Evolutionary conservation across 2,888 invertebrate species (phyloP).

Genomic region (Campopleginae sp.): DNA sequence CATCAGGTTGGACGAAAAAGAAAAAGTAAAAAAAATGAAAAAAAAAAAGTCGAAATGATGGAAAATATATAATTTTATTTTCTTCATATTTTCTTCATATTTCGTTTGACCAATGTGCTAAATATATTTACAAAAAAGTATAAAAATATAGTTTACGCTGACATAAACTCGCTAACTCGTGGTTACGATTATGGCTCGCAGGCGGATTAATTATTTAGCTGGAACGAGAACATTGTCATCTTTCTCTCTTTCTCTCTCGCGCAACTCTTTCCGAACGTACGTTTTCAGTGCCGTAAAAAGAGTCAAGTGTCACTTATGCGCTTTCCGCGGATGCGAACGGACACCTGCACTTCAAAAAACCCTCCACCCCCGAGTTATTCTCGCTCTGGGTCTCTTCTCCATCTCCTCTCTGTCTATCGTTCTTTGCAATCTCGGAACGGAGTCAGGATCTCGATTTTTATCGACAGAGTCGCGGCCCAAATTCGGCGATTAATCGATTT

Average conservation of each 20-base stretch:
- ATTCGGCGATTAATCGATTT: not conserved
- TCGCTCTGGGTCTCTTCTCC: constrained; percentile 1
- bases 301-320: constrained; percentile 79
- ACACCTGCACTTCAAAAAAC: constrained; percentile 61
- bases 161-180: constrained; percentile 81
- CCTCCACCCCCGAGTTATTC: constrained; percentile 1
- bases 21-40: not conserved
- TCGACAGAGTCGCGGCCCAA: not conserved
- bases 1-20: not conserved
- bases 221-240: constrained; percentile 66
- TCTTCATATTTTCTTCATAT: too few species aligned
- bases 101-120: not conserved
- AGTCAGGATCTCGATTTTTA: not conserved
- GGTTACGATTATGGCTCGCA: constrained; percentile 82
- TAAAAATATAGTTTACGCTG: constrained; percentile 47
- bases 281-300: constrained; percentile 81
- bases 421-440: not conserved
- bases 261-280: constrained; percentile 63
- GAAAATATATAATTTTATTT: too few species aligned
- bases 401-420: not conserved
- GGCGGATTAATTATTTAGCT: constrained; percentile 83
- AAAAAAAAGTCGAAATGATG: constrained; percentile 30
- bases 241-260: not conserved
- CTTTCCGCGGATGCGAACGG: constrained; percentile 70
- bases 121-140: not conserved